Conservation (phyloP, 2,797 vertebrate species). For the Dipus sagitta region DNA sequence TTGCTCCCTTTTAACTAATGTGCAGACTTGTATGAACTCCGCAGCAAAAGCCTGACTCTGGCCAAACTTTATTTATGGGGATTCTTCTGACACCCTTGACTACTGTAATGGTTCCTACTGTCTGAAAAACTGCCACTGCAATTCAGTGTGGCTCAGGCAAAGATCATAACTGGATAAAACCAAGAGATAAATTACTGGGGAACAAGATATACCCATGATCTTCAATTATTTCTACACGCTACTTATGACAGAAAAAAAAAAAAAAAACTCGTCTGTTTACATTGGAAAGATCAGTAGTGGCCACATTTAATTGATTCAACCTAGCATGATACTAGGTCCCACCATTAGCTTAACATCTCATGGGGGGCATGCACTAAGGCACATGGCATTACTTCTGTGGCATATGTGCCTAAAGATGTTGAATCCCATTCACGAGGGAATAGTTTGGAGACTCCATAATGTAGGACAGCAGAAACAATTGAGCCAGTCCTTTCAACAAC, state of each 20-base stretch:
- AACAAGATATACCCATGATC: background rate
- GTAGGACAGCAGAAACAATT: background rate
- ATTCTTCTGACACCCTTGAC: constrained; percentile 23
- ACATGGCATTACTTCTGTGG: background rate
- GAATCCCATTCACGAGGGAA: constrained; percentile 9
- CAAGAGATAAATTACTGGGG: background rate
- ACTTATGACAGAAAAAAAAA: constrained; percentile 24
- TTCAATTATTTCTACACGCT: background rate
- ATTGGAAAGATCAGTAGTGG: constrained; percentile 4
- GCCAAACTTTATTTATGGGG: background rate
- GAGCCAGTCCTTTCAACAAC: background rate
- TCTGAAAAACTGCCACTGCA: background rate
- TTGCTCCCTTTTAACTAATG: background rate
- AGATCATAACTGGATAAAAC: constrained; percentile 40
- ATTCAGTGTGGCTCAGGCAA: background rate
- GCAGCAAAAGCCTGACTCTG: constrained; percentile 38
- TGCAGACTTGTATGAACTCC: background rate
- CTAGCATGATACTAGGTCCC: background rate
- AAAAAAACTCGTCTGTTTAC: background rate
- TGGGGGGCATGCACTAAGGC: background rate
- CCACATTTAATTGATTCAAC: background rate
- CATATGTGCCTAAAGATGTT: constrained; percentile 40
- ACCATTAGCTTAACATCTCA: background rate
- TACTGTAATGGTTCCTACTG: background rate
- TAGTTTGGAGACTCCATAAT: constrained; percentile 42